Conservation (phyloP, 2,888 invertebrate genomes). For the Tromatobia lineatoria region DNA sequence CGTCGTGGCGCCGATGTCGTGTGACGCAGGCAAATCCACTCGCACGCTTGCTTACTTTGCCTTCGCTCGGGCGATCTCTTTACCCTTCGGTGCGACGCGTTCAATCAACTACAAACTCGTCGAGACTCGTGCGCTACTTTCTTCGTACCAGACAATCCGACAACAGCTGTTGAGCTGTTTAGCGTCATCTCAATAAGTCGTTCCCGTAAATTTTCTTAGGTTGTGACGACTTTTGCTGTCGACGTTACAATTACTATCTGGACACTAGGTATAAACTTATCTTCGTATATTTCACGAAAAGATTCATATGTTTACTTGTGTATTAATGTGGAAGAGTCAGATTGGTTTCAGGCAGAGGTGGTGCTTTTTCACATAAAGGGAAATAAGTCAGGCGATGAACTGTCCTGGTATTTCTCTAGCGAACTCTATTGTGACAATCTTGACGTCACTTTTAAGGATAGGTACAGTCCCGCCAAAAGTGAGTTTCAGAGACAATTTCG, state of each 20-base stretch:
- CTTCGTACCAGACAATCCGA: not conserved
- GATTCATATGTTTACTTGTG: too few species aligned
- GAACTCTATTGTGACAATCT: too few species aligned
- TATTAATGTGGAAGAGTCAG: too few species aligned
- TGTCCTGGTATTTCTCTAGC: too few species aligned
- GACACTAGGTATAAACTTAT: not conserved
- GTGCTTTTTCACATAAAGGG: too few species aligned
- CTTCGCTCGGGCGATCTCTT: not conserved
- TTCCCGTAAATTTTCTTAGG: not conserved
- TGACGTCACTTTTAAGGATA: too few species aligned
- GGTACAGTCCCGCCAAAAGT: too few species aligned
- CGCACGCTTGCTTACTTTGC: not conserved
- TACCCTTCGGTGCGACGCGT: not conserved
- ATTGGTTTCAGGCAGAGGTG: too few species aligned
- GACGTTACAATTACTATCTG: not conserved
- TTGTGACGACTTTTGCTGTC: too few species aligned
- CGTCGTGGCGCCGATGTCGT: not conserved
- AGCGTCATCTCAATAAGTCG: not conserved
- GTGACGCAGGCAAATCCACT: not conserved
- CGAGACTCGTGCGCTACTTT: constrained; percentile 10
- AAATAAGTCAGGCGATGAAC: too few species aligned
- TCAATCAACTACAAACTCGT: constrained; percentile 4
- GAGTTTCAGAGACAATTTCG: too few species aligned
- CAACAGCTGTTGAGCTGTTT: not conserved
- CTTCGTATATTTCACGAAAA: too few species aligned